These are phyloP conservation scores for Helicoverpa zea DNA, from an alignment of 1,140 invertebrate genomes.

Conservation along the genomic window DNA sequence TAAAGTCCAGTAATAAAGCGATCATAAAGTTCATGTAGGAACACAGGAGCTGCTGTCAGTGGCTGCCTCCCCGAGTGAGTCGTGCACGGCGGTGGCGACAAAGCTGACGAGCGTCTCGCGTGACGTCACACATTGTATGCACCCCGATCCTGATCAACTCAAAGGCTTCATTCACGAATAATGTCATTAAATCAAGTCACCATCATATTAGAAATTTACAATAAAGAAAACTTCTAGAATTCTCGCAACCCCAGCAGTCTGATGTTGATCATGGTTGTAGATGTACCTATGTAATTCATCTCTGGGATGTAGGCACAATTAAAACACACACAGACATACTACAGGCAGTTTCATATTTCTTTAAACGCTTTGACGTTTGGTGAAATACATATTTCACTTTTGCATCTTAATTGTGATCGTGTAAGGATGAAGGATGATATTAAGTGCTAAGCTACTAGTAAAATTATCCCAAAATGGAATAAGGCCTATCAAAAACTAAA, in stretches of 20 bases:
- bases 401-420: no score
- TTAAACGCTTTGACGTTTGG: no score
- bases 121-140: conserved; percentile 67
- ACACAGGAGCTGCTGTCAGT: conserved; percentile 9
- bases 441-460: neutral
- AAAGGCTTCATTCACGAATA: conserved; percentile 43
- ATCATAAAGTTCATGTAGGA: conserved; percentile 6
- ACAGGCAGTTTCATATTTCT: no score
- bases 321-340: no score
- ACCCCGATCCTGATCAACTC: conserved; percentile 25
- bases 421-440: no score
- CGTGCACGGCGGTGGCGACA: conserved; percentile 55
- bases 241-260: no score
- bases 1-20: conserved; percentile 5
- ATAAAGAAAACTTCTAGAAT: no score
- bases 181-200: conserved; percentile 18
- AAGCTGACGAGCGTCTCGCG: conserved; percentile 80
- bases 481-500: neutral
- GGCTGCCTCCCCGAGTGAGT: conserved; percentile 66
- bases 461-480: neutral
- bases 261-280: no score
- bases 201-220: neutral
- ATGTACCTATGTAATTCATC: no score
- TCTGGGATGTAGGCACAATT: no score
- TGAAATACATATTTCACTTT: no score